Conservation (phyloP, 2,113 vertebrate genomes). For the Galemys pyrenaicus region DNA sequence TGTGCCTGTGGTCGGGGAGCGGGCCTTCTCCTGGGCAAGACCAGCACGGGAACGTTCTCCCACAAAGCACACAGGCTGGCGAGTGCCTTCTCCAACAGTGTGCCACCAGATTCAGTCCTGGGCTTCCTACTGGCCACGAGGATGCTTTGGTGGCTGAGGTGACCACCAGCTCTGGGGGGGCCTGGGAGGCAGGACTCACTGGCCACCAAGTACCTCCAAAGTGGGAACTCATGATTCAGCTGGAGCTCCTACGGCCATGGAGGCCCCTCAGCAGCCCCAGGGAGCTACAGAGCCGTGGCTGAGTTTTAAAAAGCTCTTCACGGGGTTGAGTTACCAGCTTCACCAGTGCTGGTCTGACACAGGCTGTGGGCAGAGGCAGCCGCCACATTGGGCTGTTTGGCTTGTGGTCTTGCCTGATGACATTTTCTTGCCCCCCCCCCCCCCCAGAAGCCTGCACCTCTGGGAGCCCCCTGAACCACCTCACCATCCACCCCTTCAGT, state of each 20-base stretch:
- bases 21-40: background rate
- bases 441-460: background rate
- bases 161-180: background rate
- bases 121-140: background rate
- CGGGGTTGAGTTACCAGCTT: background rate
- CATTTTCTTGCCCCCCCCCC: background rate
- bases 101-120: background rate
- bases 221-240: background rate
- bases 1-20: background rate
- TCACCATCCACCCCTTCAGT: background rate
- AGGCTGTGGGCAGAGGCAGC: background rate
- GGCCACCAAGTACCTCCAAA: background rate
- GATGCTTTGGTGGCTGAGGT: background rate
- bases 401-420: background rate
- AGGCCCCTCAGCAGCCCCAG: background rate
- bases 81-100: background rate
- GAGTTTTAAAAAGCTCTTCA: too few species aligned
- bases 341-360: fast-evolving
- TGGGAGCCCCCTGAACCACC: background rate
- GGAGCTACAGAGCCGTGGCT: background rate
- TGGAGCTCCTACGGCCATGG: background rate
- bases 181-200: background rate
- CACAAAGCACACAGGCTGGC: fast-evolving
- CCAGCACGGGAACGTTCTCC: background rate
- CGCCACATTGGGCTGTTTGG: background rate